Percentiles rank a stretch among this genome's conserved stretches.
Evolutionary conservation across 2,888 invertebrate species (phyloP).

Genomic region (Lycocerus yunnanus): DNA sequence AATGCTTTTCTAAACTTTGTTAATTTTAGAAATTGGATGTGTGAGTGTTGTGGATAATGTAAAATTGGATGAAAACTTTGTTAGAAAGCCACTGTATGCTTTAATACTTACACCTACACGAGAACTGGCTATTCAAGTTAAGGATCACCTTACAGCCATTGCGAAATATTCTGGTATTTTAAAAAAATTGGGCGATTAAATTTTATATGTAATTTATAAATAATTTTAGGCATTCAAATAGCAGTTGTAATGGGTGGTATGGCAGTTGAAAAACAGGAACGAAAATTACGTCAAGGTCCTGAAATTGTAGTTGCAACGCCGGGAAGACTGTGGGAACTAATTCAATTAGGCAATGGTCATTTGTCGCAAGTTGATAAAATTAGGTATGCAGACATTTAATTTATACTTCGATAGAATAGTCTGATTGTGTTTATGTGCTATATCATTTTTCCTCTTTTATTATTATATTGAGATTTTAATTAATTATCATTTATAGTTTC

Average conservation of each 20-base stretch:
- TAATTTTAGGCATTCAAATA: slow-evolving; percentile 62
- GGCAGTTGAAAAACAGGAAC: slow-evolving; percentile 90
- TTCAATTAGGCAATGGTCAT: slow-evolving; percentile 78
- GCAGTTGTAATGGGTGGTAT: slow-evolving; percentile 93
- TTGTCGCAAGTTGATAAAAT: slow-evolving; percentile 72
- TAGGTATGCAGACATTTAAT: slow-evolving; percentile 59
- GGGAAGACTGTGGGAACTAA: slow-evolving; percentile 94
- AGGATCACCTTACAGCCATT: slow-evolving; percentile 77
- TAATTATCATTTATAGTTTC: no score
- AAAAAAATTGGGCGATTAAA: background rate
- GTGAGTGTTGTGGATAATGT: slow-evolving; percentile 64
- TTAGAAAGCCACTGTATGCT: slow-evolving; percentile 71
- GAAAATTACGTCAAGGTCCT: slow-evolving; percentile 80
- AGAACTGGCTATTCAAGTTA: slow-evolving; percentile 94
- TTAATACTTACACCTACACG: slow-evolving; percentile 94
- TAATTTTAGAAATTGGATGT: slow-evolving; percentile 61
- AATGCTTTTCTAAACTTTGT: background rate
- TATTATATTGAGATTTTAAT: no score
- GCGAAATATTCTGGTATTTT: slow-evolving; percentile 77
- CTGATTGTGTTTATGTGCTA: no score
- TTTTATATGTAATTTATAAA: background rate
- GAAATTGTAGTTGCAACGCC: slow-evolving; percentile 98
- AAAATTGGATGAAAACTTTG: slow-evolving; percentile 51
- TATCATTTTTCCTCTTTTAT: no score
- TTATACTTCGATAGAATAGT: no score